Percentiles rank a stretch among this genome's conserved stretches.
These are phyloP conservation scores for Vannuccia rotundouncinata DNA, from an alignment of 2,888 invertebrate species.

Conservation along the genomic window DNA sequence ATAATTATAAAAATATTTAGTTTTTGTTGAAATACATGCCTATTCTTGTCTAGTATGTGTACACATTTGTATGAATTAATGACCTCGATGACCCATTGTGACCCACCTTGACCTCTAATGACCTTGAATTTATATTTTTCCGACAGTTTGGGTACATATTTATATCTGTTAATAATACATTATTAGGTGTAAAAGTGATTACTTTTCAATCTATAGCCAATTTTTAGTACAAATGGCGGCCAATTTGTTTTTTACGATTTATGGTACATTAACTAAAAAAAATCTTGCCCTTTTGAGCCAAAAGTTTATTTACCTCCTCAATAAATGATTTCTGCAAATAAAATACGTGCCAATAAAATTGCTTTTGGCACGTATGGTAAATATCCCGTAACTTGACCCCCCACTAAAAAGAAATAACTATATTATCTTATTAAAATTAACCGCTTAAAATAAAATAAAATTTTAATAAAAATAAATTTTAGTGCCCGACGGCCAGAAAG, in stretches of 20 bases:
- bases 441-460: too few relatives aligned
- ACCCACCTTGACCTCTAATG: slow-evolving; percentile 3
- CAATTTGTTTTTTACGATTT: neutral
- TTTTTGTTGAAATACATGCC: slow-evolving; percentile 1
- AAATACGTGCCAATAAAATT: too few relatives aligned
- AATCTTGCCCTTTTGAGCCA: neutral
- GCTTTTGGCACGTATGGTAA: neutral
- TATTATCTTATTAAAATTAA: too few relatives aligned
- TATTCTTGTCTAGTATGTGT: slow-evolving; percentile 9
- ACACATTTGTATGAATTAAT: slow-evolving; percentile 11
- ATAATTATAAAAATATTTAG: neutral
- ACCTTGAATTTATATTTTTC: slow-evolving; percentile 4
- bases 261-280: neutral
- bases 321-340: neutral
- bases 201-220: slow-evolving; percentile 17
- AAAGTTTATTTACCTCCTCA: neutral
- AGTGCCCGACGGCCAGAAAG: too few relatives aligned
- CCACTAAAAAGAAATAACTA: too few relatives aligned
- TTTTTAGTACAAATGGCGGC: slow-evolving; percentile 1
- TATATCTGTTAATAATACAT: neutral
- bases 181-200: neutral
- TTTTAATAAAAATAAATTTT: too few relatives aligned
- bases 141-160: slow-evolving; percentile 2
- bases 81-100: slow-evolving; percentile 18
- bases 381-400: too few relatives aligned